Evolutionary conservation across 2,113 vertebrate species (phyloP).

Genomic region (Syngnathus typhle): DNA sequence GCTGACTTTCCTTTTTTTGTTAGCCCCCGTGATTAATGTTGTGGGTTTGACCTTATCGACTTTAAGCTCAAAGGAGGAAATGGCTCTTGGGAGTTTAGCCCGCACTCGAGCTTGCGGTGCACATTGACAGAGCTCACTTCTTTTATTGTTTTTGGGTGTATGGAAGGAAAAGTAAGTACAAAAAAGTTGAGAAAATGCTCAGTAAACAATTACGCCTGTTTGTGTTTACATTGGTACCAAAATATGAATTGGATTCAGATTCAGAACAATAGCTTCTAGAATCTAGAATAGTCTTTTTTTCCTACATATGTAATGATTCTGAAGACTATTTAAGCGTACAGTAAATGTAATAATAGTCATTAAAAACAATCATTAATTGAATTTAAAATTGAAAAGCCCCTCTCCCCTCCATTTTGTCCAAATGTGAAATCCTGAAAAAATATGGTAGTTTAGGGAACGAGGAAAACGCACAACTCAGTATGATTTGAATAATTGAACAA

Average conservation of each 20-base stretch:
- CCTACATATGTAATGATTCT: neutral
- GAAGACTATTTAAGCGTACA: neutral
- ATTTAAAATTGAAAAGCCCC: too few relatives aligned
- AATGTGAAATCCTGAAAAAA: neutral
- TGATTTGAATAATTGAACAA: too few relatives aligned
- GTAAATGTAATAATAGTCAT: too few relatives aligned
- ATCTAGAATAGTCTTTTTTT: neutral
- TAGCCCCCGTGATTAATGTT: constrained; percentile 47
- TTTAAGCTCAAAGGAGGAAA: constrained; percentile 46
- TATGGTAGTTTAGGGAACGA: neutral
- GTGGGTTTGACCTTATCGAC: constrained; percentile 52
- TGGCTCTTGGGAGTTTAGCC: constrained; percentile 44
- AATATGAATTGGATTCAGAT: neutral
- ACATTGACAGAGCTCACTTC: constrained; percentile 13
- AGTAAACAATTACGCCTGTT: neutral
- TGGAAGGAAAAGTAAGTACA: neutral
- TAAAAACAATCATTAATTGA: too few relatives aligned
- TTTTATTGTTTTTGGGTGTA: constrained; percentile 11
- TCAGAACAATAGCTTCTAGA: neutral
- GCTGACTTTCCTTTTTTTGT: constrained; percentile 16
- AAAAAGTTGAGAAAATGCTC: constrained; percentile 5
- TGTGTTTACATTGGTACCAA: neutral
- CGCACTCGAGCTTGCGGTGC: constrained; percentile 17
- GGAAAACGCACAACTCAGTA: neutral
- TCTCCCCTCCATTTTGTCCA: too few relatives aligned